phyloP scores from a whole-genome alignment of 2,113 vertebrate species.

The Pseudorectes ferrugineus region DNA sequence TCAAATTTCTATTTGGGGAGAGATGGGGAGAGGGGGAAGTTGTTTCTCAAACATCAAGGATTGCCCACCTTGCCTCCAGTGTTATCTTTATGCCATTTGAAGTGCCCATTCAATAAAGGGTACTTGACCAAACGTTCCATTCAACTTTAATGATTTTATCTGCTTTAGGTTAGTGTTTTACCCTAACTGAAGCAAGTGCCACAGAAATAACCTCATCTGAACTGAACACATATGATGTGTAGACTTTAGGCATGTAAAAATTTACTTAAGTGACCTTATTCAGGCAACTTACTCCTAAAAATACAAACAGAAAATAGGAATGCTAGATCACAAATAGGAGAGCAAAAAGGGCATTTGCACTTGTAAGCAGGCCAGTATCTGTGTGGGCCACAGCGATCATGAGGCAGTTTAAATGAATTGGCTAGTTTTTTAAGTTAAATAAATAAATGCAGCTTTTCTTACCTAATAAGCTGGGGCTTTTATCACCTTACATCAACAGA shows the following conservation, averaged over 20 bases:
- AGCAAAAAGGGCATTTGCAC: neutral
- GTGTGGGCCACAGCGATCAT: neutral
- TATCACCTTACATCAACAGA: neutral
- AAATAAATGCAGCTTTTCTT: neutral
- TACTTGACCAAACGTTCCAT: neutral
- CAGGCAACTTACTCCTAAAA: neutral
- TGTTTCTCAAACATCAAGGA: neutral
- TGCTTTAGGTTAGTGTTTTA: neutral
- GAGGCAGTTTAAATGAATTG: neutral
- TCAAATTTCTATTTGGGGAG: neutral
- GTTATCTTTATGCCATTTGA: neutral
- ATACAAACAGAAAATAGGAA: neutral
- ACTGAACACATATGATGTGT: neutral
- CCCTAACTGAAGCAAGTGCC: neutral
- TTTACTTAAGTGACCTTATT: neutral
- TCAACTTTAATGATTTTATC: neutral
- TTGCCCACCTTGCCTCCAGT: neutral
- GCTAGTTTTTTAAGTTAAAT: neutral
- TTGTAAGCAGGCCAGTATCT: neutral
- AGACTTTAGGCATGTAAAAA: neutral
- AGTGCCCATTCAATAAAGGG: neutral
- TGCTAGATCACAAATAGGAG: rapidly evolving
- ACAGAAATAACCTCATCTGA: neutral
- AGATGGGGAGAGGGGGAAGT: neutral
- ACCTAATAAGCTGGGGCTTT: neutral